phyloP scores from a whole-genome alignment of 2,797 vertebrate species.

The Sphenopsis melanotis region DNA sequence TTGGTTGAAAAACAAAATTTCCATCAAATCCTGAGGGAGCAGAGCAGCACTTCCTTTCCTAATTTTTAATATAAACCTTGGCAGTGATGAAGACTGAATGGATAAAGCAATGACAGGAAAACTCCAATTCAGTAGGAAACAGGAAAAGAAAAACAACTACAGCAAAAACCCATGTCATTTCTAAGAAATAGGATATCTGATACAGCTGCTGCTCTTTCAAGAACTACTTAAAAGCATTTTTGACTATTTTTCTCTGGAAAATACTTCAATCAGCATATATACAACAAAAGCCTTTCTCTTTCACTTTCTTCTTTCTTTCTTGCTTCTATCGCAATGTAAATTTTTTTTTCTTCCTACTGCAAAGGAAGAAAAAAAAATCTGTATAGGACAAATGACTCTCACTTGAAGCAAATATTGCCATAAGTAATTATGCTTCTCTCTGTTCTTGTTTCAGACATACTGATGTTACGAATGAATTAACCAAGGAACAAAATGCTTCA shows the following conservation, averaged over 20 bases:
- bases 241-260: not conserved
- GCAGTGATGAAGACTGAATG: not conserved
- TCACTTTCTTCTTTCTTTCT: slow-evolving; percentile 13
- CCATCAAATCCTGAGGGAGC: not conserved
- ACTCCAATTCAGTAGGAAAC: not conserved
- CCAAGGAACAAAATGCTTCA: slow-evolving; percentile 2
- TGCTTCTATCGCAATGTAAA: not conserved
- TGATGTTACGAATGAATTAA: slow-evolving; percentile 45
- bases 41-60: not conserved
- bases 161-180: not conserved
- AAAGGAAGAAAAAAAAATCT: not conserved
- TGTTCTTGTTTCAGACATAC: slow-evolving; percentile 42
- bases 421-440: slow-evolving; percentile 34
- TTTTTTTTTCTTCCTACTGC: no score
- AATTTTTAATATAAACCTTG: not conserved
- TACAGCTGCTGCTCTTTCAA: slow-evolving; percentile 27
- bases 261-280: slow-evolving; percentile 11
- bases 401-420: slow-evolving; percentile 48
- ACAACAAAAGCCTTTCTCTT: not conserved
- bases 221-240: slow-evolving; percentile 9
- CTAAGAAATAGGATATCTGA: not conserved
- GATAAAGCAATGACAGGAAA: not conserved
- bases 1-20: not conserved
- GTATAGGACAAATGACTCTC: slow-evolving; percentile 14
- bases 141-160: not conserved